Evolutionary conservation across 1,140 invertebrate genomes (phyloP).

Genomic region (Mizuhopecten yessoensis): DNA sequence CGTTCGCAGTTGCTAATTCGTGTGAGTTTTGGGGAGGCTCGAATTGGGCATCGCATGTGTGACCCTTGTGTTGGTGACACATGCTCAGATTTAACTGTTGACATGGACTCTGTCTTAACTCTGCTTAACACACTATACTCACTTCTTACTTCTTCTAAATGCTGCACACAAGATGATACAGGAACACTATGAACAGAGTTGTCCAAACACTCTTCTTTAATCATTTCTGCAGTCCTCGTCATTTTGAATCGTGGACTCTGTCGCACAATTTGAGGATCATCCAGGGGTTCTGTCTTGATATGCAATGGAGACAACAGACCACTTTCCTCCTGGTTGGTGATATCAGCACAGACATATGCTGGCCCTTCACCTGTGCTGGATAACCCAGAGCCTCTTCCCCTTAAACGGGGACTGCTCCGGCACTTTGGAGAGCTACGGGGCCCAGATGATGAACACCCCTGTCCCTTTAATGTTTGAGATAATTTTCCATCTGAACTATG

Average conservation of each 20-base stretch:
- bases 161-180: neutral
- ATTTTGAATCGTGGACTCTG: constrained; percentile 36
- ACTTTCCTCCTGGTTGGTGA: constrained; percentile 45
- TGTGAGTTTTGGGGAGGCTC: constrained; percentile 41
- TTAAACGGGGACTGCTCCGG: constrained; percentile 49
- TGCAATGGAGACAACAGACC: constrained; percentile 38
- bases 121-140: neutral
- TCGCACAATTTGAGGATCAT: neutral
- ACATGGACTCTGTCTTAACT: neutral
- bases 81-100: neutral
- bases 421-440: constrained; percentile 36
- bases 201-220: neutral
- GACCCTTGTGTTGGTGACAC: neutral
- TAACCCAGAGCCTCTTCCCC: constrained; percentile 18
- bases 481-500: neutral
- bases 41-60: neutral
- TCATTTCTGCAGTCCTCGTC: neutral
- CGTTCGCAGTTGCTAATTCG: constrained; percentile 18
- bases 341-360: constrained; percentile 43
- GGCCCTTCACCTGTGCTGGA: neutral
- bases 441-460: neutral
- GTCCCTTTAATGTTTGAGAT: constrained; percentile 38
- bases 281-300: constrained; percentile 28
- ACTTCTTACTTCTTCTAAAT: neutral
- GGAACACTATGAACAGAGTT: neutral